These are phyloP conservation scores for Potorous gilbertii DNA, from an alignment of 2,797 vertebrate species.

Conservation along the genomic window DNA sequence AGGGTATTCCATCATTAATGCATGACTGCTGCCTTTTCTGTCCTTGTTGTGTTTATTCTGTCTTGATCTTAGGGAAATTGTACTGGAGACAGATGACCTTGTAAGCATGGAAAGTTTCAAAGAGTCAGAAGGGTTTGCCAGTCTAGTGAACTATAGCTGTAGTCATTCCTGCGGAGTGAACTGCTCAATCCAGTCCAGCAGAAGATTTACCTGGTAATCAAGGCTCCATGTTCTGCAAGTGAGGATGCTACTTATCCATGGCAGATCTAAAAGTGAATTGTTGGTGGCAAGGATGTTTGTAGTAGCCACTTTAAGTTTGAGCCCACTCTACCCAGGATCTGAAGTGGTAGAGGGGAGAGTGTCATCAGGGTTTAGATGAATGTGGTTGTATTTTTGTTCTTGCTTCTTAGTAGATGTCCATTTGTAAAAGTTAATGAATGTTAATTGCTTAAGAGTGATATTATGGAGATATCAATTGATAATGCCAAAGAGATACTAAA, in stretches of 20 bases:
- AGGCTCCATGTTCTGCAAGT: background rate
- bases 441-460: background rate
- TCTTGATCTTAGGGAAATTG: background rate
- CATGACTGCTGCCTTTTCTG: background rate
- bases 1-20: background rate
- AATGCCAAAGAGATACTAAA: background rate
- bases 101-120: background rate
- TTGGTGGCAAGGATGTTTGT: background rate
- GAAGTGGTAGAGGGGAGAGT: background rate
- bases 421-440: background rate
- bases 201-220: background rate
- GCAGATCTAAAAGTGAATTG: background rate
- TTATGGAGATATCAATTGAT: background rate
- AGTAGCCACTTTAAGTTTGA: background rate
- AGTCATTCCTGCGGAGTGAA: background rate
- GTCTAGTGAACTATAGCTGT: background rate
- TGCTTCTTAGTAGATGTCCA: background rate
- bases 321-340: background rate
- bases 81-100: background rate
- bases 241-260: background rate
- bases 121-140: background rate
- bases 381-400: background rate
- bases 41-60: background rate
- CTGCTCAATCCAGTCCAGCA: background rate
- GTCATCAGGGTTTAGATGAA: background rate